Evolutionary conservation across 2,113 vertebrate species (phyloP).

Genomic region (Microcebus griseorufus): DNA sequence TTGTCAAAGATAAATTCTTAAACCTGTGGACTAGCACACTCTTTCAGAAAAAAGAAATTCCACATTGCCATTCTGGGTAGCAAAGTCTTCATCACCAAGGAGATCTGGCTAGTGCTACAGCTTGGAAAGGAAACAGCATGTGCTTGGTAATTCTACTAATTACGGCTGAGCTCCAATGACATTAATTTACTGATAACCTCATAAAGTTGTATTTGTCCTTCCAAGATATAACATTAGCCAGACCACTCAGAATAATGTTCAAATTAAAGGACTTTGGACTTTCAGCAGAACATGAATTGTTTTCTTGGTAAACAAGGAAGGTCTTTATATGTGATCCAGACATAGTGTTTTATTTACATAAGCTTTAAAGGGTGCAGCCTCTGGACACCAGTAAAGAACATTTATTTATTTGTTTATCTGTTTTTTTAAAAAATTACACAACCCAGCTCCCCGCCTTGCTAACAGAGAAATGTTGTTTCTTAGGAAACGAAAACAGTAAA

Average conservation of each 20-base stretch:
- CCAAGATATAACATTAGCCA: constrained; percentile 43
- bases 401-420: neutral
- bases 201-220: constrained; percentile 13
- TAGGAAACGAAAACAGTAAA: neutral
- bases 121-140: neutral
- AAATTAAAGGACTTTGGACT: neutral
- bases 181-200: constrained; percentile 33
- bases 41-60: neutral
- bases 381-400: neutral
- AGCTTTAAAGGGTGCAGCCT: neutral
- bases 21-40: neutral
- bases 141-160: neutral
- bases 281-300: neutral
- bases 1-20: neutral
- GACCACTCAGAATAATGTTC: neutral
- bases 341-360: neutral
- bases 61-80: neutral
- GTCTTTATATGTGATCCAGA: neutral
- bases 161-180: neutral
- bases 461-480: neutral
- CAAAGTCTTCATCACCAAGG: neutral
- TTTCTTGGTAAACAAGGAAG: constrained; percentile 45
- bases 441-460: neutral
- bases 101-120: neutral
- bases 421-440: neutral